Evolutionary conservation across 64 coral and sea anemone species (phyloP).

Genomic region (Porites australiensis): DNA sequence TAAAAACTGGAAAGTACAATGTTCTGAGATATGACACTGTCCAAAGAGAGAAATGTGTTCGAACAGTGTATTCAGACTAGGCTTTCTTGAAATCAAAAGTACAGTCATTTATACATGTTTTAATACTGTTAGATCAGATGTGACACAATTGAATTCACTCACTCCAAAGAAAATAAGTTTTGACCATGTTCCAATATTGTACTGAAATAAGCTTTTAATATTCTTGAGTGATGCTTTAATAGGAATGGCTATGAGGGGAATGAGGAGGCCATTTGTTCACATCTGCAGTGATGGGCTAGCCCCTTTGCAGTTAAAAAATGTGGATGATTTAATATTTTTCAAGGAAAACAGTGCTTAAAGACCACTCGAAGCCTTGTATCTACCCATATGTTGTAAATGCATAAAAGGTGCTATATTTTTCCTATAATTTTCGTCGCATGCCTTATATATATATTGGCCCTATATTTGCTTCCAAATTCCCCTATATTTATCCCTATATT

Average conservation of each 20-base stretch:
- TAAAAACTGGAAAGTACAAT: conserved; percentile 60
- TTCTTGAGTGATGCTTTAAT: conserved; percentile 63
- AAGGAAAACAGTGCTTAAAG: conserved; percentile 26
- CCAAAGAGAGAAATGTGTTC: conserved; percentile 64
- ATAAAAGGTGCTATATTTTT: no score
- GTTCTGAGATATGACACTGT: conserved; percentile 62
- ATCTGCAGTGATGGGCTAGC: conserved; percentile 60
- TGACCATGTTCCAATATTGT: conserved; percentile 66
- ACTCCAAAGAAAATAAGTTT: conserved; percentile 70
- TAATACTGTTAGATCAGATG: conserved; percentile 64
- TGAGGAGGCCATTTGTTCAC: conserved; percentile 65
- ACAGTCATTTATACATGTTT: conserved; percentile 59
- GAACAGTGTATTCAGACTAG: conserved; percentile 61
- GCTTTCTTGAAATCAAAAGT: conserved; percentile 69
- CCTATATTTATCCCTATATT: no score
- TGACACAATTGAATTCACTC: conserved; percentile 65
- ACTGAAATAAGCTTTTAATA: conserved; percentile 68
- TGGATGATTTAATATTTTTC: conserved; percentile 60
- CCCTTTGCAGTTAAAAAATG: conserved; percentile 39
- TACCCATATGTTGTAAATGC: no score
- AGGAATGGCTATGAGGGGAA: conserved; percentile 60
- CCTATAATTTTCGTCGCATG: no score
- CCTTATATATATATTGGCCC: no score
- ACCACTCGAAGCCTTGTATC: no score
- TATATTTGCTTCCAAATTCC: no score